Evolutionary conservation across 2,113 vertebrate species (phyloP).

Genomic region (Macroglossus sobrinus): DNA sequence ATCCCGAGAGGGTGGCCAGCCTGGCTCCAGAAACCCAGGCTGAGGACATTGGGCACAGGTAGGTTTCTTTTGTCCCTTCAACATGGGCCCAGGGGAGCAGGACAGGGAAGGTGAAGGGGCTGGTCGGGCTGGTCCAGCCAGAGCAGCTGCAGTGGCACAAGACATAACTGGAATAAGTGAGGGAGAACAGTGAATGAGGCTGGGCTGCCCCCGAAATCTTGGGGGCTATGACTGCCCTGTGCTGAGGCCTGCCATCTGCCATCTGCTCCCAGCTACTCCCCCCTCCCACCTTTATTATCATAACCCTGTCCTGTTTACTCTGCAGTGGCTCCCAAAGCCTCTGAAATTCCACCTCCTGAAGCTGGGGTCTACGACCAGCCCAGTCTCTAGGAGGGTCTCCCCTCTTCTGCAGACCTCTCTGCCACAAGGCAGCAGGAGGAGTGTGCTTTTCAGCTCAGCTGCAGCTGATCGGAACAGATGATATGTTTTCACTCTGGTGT

Average conservation of each 20-base stretch:
- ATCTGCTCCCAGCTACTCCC: neutral
- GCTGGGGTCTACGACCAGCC: neutral
- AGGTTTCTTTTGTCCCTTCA: neutral
- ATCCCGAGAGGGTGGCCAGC: neutral
- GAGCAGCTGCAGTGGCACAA: neutral
- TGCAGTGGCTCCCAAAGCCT: neutral
- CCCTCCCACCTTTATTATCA: fast-evolving
- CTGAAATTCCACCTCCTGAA: neutral
- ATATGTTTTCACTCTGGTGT: conserved; percentile 70
- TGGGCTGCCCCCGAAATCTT: neutral
- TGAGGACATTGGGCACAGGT: neutral
- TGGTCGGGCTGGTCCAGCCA: no score
- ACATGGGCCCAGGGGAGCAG: neutral
- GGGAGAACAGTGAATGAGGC: neutral
- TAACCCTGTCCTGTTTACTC: neutral
- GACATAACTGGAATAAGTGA: neutral
- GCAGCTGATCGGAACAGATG: conserved; percentile 37
- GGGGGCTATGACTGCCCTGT: neutral
- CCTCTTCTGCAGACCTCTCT: neutral
- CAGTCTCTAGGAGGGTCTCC: neutral
- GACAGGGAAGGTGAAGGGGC: neutral
- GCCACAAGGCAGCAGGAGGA: neutral
- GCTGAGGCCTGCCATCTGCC: neutral
- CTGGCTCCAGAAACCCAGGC: neutral
- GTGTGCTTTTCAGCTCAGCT: neutral